Evolutionary conservation across 2,797 vertebrate species (phyloP), one percentile per base, ranked within the genome.

Genomic region (Smutsia gigantea): DNA sequence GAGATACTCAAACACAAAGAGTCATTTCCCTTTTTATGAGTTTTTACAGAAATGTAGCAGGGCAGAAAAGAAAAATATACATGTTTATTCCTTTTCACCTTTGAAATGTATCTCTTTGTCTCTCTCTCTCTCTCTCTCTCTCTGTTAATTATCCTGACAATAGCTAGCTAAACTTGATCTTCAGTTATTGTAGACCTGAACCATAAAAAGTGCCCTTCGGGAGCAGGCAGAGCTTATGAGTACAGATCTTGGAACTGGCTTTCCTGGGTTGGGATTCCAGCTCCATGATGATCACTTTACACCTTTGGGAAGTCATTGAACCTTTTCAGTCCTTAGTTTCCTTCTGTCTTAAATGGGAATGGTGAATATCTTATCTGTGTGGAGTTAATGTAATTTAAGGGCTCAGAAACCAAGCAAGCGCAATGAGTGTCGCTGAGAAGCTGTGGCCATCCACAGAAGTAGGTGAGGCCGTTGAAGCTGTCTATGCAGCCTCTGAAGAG

Each of bases 311-410:
- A 39, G 7, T 79, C 59, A 64, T 17, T 31, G 29, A 86, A 11
- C 19, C 19, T 53, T 23, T 85, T 55, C 71, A 59, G 13, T 31
- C 10, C 7, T 78, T 51, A 59, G 57, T 69, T 77, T 94, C 0
- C 61, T 82, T 84, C 42, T 87, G 59, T 55, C 39, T 85, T 66
- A 72, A 75, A 90, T 86, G 63, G 34, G n/a, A 39, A 82, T 74
- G 42, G 34, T 37, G 39, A n/a, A 74, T 17, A 17, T 75, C 23
- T 7, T 87, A 66, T 15, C 12, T 11, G 15, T 86, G 14, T 82
- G 42, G 21, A 49, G 8, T 68, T 39, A 78, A 6, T 78, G 4
- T 63, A 93, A 69, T 46, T 46, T 88, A 81, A 81, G 53, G 37
- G 4, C 39, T 88, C 78, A 31, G 17, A 51, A 29, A 68, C 18